These are phyloP conservation scores for Dendroctonus ponderosae DNA, from an alignment of 1,140 invertebrate species.

Conservation along the genomic window DNA sequence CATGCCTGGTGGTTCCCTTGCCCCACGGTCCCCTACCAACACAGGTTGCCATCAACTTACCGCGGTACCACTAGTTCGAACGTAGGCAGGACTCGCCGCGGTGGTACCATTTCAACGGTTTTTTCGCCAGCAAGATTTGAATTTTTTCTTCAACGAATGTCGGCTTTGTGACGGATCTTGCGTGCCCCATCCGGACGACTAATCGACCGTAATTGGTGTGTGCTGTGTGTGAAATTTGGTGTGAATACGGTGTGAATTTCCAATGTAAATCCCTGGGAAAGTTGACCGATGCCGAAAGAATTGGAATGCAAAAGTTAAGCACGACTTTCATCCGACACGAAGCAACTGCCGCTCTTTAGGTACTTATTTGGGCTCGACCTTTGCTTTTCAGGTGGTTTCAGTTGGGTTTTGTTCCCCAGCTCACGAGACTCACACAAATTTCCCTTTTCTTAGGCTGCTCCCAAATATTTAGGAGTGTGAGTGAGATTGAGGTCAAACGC, in stretches of 20 bases:
- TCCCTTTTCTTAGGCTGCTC: no score
- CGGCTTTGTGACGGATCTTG: not conserved
- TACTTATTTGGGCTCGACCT: slow-evolving; percentile 20
- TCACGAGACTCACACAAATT: no score
- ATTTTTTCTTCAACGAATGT: slow-evolving; percentile 17
- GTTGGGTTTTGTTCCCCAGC: no score
- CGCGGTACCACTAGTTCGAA: slow-evolving; percentile 35
- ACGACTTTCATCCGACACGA: slow-evolving; percentile 34
- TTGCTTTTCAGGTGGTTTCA: not conserved
- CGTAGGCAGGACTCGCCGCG: slow-evolving; percentile 32
- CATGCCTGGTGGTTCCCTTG: slow-evolving; percentile 15
- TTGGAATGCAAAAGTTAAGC: slow-evolving; percentile 37
- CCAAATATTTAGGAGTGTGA: not conserved
- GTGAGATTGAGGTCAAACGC: slow-evolving; percentile 3
- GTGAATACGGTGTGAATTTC: slow-evolving; percentile 7
- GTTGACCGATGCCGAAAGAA: slow-evolving; percentile 14
- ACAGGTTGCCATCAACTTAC: slow-evolving; percentile 26
- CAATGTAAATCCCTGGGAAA: slow-evolving; percentile 9
- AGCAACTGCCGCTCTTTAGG: slow-evolving; percentile 34
- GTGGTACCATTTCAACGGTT: slow-evolving; percentile 34
- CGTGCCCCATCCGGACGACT: not conserved
- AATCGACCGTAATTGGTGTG: slow-evolving; percentile 2
- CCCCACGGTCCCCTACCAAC: slow-evolving; percentile 27
- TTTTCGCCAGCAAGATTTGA: slow-evolving; percentile 22
- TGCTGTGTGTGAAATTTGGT: slow-evolving; percentile 9